Evolutionary conservation across 2,797 vertebrate genomes (phyloP).

Genomic region (Cyprinodon diabolis): DNA sequence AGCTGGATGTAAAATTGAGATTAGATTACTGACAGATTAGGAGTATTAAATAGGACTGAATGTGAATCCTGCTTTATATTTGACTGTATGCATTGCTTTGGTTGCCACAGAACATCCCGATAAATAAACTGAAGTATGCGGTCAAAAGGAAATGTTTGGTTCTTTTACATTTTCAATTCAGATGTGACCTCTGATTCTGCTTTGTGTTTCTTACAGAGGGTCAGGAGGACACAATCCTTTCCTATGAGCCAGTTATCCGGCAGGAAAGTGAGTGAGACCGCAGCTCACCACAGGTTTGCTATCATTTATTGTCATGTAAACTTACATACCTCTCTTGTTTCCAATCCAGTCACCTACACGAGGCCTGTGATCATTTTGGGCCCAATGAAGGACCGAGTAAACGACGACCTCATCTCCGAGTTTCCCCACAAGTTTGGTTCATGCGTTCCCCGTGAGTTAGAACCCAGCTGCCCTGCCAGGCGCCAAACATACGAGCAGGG

Average conservation of each 20-base stretch:
- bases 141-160: not conserved
- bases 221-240: constrained; percentile 97
- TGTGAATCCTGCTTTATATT: no score
- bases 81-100: not conserved
- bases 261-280: constrained; percentile 93
- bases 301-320: not conserved
- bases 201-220: constrained; percentile 85
- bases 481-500: not conserved
- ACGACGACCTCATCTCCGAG: constrained; percentile 98
- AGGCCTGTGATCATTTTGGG: constrained; percentile 98
- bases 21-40: not conserved
- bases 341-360: constrained; percentile 90
- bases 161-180: not conserved
- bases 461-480: not conserved
- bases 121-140: not conserved
- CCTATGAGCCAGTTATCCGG: constrained; percentile 96
- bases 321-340: constrained; percentile 3
- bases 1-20: no score
- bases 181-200: not conserved
- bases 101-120: no score
- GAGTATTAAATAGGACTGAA: not conserved
- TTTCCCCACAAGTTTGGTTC: constrained; percentile 99
- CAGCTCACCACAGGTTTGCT: not conserved
- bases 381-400: constrained; percentile 96
- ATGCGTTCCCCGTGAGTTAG: constrained; percentile 95